Conservation (phyloP, 2,797 vertebrate genomes). For the Sebastes hubbsi region DNA sequence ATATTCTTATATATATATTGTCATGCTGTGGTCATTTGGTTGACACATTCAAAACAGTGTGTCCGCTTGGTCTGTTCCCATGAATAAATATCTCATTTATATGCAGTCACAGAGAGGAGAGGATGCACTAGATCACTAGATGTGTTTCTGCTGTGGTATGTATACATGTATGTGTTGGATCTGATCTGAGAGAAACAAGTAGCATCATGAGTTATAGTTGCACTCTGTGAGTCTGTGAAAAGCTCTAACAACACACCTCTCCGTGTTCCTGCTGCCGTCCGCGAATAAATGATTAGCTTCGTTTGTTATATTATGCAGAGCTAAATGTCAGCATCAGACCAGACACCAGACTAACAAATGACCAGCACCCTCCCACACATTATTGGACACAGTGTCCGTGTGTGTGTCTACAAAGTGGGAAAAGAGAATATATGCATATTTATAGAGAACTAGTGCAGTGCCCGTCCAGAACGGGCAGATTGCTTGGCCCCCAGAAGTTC, state of each 20-base stretch:
- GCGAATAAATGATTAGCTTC: slow-evolving; percentile 10
- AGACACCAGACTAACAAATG: slow-evolving; percentile 45
- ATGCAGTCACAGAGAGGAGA: neutral
- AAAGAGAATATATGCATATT: neutral
- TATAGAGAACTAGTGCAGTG: neutral
- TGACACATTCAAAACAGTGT: slow-evolving; percentile 14
- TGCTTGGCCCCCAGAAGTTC: too few species aligned
- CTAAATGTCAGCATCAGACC: slow-evolving; percentile 53
- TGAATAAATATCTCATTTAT: slow-evolving; percentile 9
- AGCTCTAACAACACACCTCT: neutral
- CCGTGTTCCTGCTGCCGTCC: neutral
- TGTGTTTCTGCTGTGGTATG: neutral
- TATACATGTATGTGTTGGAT: neutral
- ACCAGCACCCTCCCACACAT: slow-evolving; percentile 19
- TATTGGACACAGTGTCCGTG: neutral
- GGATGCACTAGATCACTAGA: neutral
- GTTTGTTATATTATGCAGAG: slow-evolving; percentile 15
- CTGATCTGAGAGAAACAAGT: neutral
- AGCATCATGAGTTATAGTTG: neutral
- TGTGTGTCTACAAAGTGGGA: neutral
- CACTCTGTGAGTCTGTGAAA: neutral
- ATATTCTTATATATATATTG: neutral
- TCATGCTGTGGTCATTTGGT: neutral
- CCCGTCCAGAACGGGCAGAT: too few species aligned
- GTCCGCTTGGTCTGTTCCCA: neutral